Evolutionary conservation across 2,113 vertebrate genomes (phyloP).

Genomic region (Willisornis vidua): DNA sequence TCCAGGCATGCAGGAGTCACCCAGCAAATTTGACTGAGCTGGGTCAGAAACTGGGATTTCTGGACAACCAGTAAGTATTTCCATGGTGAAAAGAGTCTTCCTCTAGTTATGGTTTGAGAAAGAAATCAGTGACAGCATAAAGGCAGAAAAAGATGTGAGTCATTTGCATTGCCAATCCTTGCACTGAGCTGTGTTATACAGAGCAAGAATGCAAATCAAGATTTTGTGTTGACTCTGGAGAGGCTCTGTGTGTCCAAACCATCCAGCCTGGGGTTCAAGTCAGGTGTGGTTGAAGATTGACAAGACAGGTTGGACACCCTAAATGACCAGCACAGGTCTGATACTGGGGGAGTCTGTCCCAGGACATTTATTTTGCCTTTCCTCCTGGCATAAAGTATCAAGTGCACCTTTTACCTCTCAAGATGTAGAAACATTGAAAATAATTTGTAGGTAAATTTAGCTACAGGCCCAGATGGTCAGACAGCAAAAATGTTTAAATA

Average conservation of each 20-base stretch:
- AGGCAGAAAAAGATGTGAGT: neutral
- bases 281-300: neutral
- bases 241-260: neutral
- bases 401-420: constrained; percentile 10
- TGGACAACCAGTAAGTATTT: neutral
- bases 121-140: neutral
- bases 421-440: constrained; percentile 2
- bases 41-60: neutral
- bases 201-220: neutral
- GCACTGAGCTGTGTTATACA: neutral
- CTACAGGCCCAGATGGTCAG: constrained; percentile 34
- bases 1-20: rapidly evolving
- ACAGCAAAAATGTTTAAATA: constrained; percentile 34
- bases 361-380: neutral
- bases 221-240: neutral
- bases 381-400: neutral
- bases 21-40: neutral
- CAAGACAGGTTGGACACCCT: neutral
- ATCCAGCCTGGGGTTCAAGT: neutral
- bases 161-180: neutral
- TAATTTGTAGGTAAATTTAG: constrained; percentile 49
- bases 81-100: neutral
- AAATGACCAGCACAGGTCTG: neutral
- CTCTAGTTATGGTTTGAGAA: neutral
- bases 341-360: neutral